Base-by-base conservation (phyloP, 2,888 invertebrate genomes). In the Drosophila lutescens region DNA sequence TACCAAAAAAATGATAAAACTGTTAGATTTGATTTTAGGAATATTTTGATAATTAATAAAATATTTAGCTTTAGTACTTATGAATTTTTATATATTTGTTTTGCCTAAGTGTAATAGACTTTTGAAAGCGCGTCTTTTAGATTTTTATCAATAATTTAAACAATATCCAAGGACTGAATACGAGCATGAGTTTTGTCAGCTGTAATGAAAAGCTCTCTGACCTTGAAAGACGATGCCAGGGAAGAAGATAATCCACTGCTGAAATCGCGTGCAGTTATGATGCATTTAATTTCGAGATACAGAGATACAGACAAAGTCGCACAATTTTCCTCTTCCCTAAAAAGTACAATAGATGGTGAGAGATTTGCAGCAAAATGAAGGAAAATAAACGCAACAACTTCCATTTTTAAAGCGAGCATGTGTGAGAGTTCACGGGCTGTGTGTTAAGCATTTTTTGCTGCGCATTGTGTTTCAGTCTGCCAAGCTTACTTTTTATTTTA, bases 371-470 rank as follows among this genome's bases (percentile, higher is more conserved):
- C n/a, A 12, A 50, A 44, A 38, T 36, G 9, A 13, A 26, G 9
- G 50, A 13, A 13, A 50, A 43, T 50, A 41, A 62, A 30, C 62
- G 36, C 49, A 30, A 5, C n/a, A 32, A 51, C 34, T 40, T 17
- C 46, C 60, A 49, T 30, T 49, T 53, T 46, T 38, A 32, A 47
- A 44, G 58, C 62, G 30, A 62, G 20, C 69, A 68, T 56, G 56
- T 69, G 55, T 56, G 69, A 68, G 32, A 38, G 56, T 56, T 67
- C 67, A 67, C 55, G 63, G 26, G 49, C 32, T 32, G 46, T 46
- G 30, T 46, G 49, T 40, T 56, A 56, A 56, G 50, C 38, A 38
- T 26, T 68, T 50, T 53, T 69, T 41, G 30, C 12, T 49, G 32
- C 32, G 13, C 38, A 65, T 66, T 65, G 61, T 66, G 7, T 32